phyloP scores from a whole-genome alignment of 2,797 vertebrate species.

The Anniella stebbinsi region DNA sequence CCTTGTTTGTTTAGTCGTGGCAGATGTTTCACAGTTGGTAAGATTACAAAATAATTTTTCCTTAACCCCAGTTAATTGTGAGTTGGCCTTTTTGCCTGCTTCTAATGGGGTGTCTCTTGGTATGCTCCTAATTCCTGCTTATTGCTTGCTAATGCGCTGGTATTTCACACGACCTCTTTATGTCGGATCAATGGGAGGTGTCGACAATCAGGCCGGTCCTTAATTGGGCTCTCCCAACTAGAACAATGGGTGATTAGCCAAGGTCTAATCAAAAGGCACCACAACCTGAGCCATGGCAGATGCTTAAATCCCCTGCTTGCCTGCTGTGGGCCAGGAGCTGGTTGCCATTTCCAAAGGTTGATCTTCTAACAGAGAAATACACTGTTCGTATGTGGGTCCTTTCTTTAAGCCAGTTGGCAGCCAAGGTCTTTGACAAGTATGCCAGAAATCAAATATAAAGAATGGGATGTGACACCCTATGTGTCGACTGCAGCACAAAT shows the following conservation, averaged over 20 bases:
- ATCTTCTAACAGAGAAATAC: conserved; percentile 45
- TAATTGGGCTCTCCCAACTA: conserved; percentile 73
- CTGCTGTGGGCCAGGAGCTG: conserved; percentile 59
- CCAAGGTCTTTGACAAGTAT: conserved; percentile 14
- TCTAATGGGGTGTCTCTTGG: conserved; percentile 43
- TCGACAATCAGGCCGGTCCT: conserved; percentile 45
- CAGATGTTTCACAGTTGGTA: conserved; percentile 42
- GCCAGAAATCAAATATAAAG: background rate
- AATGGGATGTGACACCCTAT: background rate
- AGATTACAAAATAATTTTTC: conserved; percentile 33
- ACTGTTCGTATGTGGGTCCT: conserved; percentile 44
- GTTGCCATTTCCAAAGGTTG: conserved; percentile 58
- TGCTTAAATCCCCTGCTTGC: conserved; percentile 51
- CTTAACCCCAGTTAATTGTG: conserved; percentile 45
- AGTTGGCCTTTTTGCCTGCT: background rate
- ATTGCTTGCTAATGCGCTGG: conserved; percentile 25
- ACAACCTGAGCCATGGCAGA: conserved; percentile 59
- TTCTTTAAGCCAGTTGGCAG: conserved; percentile 40
- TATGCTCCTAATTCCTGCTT: conserved; percentile 44
- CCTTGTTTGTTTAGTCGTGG: background rate
- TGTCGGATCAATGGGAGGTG: conserved; percentile 49
- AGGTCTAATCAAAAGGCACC: conserved; percentile 64
- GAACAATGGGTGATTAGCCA: conserved; percentile 74
- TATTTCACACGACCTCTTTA: conserved; percentile 60
- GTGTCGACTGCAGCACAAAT: background rate